Percentiles rank a stretch among this genome's conserved stretches.
These are phyloP conservation scores for Bujurquina vittata DNA, from an alignment of 2,113 vertebrate species.

Conservation along the genomic window DNA sequence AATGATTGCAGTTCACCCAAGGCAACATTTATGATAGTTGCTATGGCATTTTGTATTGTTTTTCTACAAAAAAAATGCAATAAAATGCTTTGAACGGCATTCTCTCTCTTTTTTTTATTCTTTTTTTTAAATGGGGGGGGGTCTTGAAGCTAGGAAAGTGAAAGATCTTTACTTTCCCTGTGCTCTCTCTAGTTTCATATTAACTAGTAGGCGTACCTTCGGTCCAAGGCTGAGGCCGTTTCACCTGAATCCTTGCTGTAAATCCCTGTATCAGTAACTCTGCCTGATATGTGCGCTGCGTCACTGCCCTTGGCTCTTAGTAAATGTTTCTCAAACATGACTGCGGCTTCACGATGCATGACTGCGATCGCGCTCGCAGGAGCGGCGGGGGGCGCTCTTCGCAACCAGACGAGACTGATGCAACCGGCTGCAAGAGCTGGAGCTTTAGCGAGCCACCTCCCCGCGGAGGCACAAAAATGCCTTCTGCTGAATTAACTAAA, in stretches of 20 bases:
- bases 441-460: not conserved
- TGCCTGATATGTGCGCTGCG: constrained; percentile 37
- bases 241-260: constrained; percentile 27
- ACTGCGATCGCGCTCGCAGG: not conserved
- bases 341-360: constrained; percentile 31
- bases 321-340: constrained; percentile 47
- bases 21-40: constrained; percentile 83
- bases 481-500: constrained; percentile 23
- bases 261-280: constrained; percentile 55
- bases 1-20: constrained; percentile 88
- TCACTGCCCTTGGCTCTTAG: constrained; percentile 60
- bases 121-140: fast-evolving
- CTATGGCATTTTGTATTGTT: constrained; percentile 96
- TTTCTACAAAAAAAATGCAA: constrained; percentile 88
- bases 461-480: not conserved
- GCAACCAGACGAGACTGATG: constrained; percentile 57
- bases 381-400: constrained; percentile 15
- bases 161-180: not conserved
- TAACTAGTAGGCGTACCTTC: constrained; percentile 60
- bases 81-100: constrained; percentile 86
- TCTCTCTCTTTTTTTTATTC: not conserved
- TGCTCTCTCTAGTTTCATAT: constrained; percentile 51
- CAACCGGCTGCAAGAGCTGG: constrained; percentile 71
- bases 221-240: constrained; percentile 41
- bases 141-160: not conserved